Evolutionary conservation across 2,113 vertebrate genomes (phyloP).

Genomic region (Noctilio leporinus): DNA sequence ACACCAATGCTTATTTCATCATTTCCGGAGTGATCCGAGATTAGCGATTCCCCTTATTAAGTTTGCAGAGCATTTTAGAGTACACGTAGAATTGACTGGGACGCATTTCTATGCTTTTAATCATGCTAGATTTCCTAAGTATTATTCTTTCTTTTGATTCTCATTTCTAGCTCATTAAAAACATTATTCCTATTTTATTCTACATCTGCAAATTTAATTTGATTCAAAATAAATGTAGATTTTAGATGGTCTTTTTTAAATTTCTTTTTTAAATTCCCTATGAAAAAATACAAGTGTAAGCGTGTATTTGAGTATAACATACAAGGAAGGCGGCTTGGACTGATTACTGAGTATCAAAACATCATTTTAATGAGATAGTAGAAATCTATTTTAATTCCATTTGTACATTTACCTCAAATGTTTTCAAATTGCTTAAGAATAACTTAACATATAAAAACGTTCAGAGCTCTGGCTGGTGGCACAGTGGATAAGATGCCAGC

Average conservation of each 20-base stretch:
- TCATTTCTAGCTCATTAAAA: not conserved
- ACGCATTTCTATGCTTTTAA: not conserved
- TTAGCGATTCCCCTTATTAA: not conserved
- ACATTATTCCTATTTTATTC: not conserved
- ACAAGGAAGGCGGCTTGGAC: not conserved
- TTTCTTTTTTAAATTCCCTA: not conserved
- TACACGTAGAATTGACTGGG: not conserved
- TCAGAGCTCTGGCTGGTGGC: too few species aligned
- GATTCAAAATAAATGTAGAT: not conserved
- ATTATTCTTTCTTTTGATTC: not conserved
- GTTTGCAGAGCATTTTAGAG: not conserved
- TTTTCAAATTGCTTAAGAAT: not conserved
- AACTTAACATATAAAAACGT: not conserved
- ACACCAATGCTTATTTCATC: slow-evolving; percentile 14
- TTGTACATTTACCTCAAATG: not conserved
- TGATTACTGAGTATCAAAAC: not conserved
- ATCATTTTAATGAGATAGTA: not conserved
- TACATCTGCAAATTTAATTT: not conserved
- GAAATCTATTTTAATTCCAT: not conserved
- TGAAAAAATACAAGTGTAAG: not conserved
- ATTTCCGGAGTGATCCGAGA: not conserved
- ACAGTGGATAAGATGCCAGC: too few species aligned
- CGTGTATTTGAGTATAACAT: not conserved
- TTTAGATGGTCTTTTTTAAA: not conserved
- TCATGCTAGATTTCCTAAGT: not conserved